Evolutionary conservation across 2,113 vertebrate genomes (phyloP).

Genomic region (Tautogolabrus adspersus): DNA sequence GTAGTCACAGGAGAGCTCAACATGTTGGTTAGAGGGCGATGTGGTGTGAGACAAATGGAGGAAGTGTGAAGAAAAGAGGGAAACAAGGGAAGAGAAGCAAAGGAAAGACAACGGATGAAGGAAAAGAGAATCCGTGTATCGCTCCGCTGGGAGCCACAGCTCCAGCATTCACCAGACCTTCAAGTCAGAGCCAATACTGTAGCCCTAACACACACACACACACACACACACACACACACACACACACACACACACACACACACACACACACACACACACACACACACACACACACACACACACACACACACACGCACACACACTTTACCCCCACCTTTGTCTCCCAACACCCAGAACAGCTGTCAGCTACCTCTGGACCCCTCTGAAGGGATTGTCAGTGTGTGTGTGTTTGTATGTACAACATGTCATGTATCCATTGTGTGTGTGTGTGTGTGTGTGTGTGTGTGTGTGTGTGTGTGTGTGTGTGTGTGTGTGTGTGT

Average conservation of each 20-base stretch:
- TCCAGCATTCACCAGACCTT: constrained; percentile 58
- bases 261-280: constrained; percentile 18
- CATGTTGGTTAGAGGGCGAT: constrained; percentile 37
- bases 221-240: constrained; percentile 21
- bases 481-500: constrained; percentile 16
- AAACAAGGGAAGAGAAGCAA: neutral
- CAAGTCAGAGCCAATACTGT: constrained; percentile 55
- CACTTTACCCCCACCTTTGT: constrained; percentile 24
- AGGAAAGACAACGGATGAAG: constrained; percentile 39
- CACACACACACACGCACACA: constrained; percentile 18
- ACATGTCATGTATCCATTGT: constrained; percentile 36
- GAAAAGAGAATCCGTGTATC: constrained; percentile 47
- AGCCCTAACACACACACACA: constrained; percentile 33
- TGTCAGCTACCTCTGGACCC: constrained; percentile 67
- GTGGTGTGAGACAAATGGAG: constrained; percentile 48
- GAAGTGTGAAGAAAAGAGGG: constrained; percentile 9
- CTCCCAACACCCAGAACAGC: constrained; percentile 58
- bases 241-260: constrained; percentile 14
- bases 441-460: constrained; percentile 20
- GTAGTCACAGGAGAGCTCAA: constrained; percentile 45
- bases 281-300: constrained; percentile 19
- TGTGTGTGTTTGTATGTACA: constrained; percentile 17
- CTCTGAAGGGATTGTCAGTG: constrained; percentile 18
- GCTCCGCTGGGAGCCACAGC: constrained; percentile 59
- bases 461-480: constrained; percentile 9